Evolutionary conservation across 2,888 invertebrate genomes (phyloP).

Genomic region (Perdita meconis): DNA sequence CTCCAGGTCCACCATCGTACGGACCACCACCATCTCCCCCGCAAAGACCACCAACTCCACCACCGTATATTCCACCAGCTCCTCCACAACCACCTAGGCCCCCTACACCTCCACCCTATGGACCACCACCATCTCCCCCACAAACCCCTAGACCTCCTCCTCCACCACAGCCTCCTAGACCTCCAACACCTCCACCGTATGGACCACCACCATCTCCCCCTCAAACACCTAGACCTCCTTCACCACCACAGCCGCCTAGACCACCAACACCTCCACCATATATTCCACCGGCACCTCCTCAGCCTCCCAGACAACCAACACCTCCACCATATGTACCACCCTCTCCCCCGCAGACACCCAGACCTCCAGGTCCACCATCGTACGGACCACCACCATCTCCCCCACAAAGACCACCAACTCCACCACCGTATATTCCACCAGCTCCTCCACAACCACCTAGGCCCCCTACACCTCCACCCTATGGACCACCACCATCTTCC

Average conservation of each 20-base stretch:
- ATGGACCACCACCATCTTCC: neutral
- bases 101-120: conserved; percentile 82
- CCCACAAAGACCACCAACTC: conserved; percentile 46
- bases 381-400: conserved; percentile 35
- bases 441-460: conserved; percentile 35
- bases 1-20: conserved; percentile 39
- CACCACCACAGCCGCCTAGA: conserved; percentile 36
- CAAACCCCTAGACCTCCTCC: conserved; percentile 74
- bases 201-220: conserved; percentile 53
- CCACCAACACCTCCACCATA: conserved; percentile 59
- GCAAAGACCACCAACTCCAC: conserved; percentile 48
- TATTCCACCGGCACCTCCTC: conserved; percentile 47
- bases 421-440: conserved; percentile 41
- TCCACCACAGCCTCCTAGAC: conserved; percentile 75
- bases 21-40: conserved; percentile 45
- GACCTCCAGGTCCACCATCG: conserved; percentile 38
- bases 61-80: conserved; percentile 32
- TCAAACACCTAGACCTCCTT: conserved; percentile 51
- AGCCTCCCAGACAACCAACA: conserved; percentile 50
- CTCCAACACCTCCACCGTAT: conserved; percentile 61
- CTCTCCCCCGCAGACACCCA: conserved; percentile 44
- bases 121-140: conserved; percentile 79
- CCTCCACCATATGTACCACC: conserved; percentile 43
- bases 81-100: conserved; percentile 74
- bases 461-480: neutral